Evolutionary conservation across 1,140 invertebrate species (phyloP).

Genomic region (Drosophila pseudoobscura): DNA sequence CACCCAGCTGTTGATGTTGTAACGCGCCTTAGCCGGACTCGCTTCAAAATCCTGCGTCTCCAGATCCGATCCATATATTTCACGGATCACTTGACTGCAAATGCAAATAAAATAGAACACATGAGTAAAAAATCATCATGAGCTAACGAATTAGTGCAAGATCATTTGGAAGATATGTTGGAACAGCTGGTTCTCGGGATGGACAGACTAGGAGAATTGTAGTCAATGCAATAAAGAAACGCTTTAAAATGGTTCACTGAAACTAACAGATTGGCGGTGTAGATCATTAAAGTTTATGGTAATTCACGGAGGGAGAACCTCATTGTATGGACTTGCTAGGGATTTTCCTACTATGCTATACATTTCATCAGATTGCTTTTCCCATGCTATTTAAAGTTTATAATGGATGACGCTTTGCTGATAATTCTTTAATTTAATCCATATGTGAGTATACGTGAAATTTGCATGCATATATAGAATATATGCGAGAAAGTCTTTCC

Average conservation of each 20-base stretch:
- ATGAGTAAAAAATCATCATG: conserved; percentile 7
- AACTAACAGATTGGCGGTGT: too few species aligned
- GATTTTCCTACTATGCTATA: too few species aligned
- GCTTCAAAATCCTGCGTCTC: conserved; percentile 85
- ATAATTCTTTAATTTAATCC: too few species aligned
- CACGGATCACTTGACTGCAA: conserved; percentile 79
- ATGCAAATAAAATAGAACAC: conserved; percentile 3
- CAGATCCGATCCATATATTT: conserved; percentile 85
- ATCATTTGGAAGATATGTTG: neutral
- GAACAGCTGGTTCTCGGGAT: neutral
- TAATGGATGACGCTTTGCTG: too few species aligned
- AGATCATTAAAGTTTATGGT: too few species aligned
- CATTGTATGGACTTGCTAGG: too few species aligned
- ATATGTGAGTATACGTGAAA: too few species aligned
- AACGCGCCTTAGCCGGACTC: conserved; percentile 79
- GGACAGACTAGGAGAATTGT: neutral
- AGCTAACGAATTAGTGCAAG: conserved; percentile 5
- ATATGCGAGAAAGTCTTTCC: too few species aligned
- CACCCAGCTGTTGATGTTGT: conserved; percentile 88
- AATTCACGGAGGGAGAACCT: too few species aligned
- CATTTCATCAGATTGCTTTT: too few species aligned
- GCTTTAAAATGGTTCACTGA: neutral
- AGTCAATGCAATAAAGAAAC: neutral
- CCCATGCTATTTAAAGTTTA: too few species aligned
- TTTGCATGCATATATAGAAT: too few species aligned